Evolutionary conservation across 2,888 invertebrate genomes (phyloP), one percentile per base, ranked within the genome.

Genomic region (Ptychoptera albimana): DNA sequence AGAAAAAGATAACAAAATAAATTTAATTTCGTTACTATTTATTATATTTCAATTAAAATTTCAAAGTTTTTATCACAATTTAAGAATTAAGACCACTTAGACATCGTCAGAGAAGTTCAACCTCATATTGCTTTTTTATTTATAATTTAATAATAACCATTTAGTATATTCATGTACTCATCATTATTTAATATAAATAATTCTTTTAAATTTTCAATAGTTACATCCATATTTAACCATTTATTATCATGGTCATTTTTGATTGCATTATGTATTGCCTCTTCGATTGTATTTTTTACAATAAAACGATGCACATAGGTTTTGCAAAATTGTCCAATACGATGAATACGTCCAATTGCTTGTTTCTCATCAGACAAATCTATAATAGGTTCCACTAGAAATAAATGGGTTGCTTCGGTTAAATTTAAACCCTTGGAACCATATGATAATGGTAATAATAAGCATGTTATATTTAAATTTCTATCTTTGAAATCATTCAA

Each of bases 381-480:
- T 13, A 84, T 63, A 36, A 81, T 69, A 0, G 84, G 85, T 54
- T 86, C 85, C 1, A 80, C 73, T 15, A 86, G 65, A 40, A 86
- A 68, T 0, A 85, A 77, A 60, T 85, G 82, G 1, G 79, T 80
- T 1, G 86, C 85, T 64, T 85, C 84, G 29, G 77, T 75, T 41
- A 86, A 62, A 63, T 86, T 86, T 10, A 86, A 64, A 0, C 86
- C 86, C 58, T 83, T 84, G 0, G 79, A 71, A n/a, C 84, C 85
- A 44, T 71, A 69, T 42, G 69, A 58, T 13, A 84, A 61, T 0
- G 79, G 78, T 54, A 86, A 63, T n/a, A 86, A 59, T 29, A 86
- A 64, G 7, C 74, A 76, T 2, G 70, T 72, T 1, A 74, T 58
- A 10, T 63, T 60, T 15, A 60, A 53, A 1, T 58, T 47, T 15